Conservation (phyloP, 30 jellyfish, hydroid and myxozoan species). For the Aurelia sp. region DNA sequence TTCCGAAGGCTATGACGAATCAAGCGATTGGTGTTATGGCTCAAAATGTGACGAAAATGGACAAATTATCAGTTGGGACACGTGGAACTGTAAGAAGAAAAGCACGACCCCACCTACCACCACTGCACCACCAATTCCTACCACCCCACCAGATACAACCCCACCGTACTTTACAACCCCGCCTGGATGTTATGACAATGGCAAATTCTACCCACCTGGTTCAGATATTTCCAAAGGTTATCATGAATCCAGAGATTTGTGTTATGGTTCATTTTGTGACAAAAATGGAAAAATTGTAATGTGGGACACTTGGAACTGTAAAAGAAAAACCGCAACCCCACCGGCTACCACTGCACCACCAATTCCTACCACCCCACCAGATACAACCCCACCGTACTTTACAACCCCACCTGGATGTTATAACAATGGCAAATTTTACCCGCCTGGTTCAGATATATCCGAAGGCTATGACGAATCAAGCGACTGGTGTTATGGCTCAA, state of each 20-base stretch:
- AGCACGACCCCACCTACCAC: conserved; percentile 18
- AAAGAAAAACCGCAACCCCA: conserved; percentile 6
- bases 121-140: not conserved
- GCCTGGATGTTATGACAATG: conserved; percentile 12
- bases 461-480: conserved; percentile 9
- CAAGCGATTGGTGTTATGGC: conserved; percentile 48
- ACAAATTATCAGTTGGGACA: conserved; percentile 38
- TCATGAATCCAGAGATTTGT: conserved; percentile 7
- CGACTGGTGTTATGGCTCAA: conserved; percentile 55
- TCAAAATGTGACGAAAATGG: conserved; percentile 18
- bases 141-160: not conserved
- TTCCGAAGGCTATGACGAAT: conserved; percentile 14
- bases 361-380: not conserved
- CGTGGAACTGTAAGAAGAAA: conserved; percentile 19
- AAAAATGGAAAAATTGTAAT: conserved; percentile 11
- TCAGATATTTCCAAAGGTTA: conserved; percentile 34
- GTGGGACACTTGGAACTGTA: conserved; percentile 45
- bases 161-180: not conserved
- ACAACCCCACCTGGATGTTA: conserved; percentile 3
- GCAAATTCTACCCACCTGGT: conserved; percentile 19
- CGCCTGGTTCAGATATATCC: conserved; percentile 17
- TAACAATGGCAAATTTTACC: conserved; percentile 23
- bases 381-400: not conserved
- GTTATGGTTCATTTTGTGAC: conserved; percentile 34
- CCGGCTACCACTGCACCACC: conserved; percentile 15